Base-by-base conservation (phyloP, 1,140 invertebrate genomes). In the Dryas iulia region DNA sequence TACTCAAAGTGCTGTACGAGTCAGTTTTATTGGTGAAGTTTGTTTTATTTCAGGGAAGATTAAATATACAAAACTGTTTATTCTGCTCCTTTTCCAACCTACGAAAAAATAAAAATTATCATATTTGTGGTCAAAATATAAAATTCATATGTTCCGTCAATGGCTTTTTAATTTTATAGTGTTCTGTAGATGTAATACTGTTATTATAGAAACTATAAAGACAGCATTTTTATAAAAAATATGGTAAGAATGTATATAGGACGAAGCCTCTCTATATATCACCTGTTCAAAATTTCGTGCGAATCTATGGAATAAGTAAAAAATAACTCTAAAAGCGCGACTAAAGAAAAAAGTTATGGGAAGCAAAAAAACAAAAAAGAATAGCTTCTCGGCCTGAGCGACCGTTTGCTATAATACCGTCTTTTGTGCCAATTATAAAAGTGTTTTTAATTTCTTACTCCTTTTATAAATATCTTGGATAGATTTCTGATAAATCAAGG, bases 401-500 rank as follows among this genome's bases (percentile, higher is more conserved):
- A 68, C 78, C 74, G 80, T 83, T 77, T 84, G 81, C 83, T 84
- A 87, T 90, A n/a, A 84, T 75, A 76, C 77, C 71, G 80, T 86
- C 88, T 90, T 87, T 87, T 90, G 86, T 89, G 88, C 88, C 88
- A 90, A 90, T 90, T 89, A 89, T 86, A 72, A 81, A 78, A 75
- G 70, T 69, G 69, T 84, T 83, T 82, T 66, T 62, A 72, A 71
- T 71, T 82, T 80, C 84, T 82, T 82, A 63, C 33, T 56, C 59
- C 64, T 47, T 47, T 47, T 47, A 21, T 47, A 39, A 39, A 39
- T 39, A 18, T 0, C 18, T 0, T 21, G 39, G 39, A 21, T 21
- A 47, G 39, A 47, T 47, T 47, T 47, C 7, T 21, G 14, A 47
- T 47, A 47, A 47, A 47, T 10, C 2, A 7, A 47, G 14, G 8